A percentile compares a stretch with the other conserved stretches of the same genome.
phyloP scores from a whole-genome alignment of 2,888 invertebrate genomes.

The Ectobius pallidus region DNA sequence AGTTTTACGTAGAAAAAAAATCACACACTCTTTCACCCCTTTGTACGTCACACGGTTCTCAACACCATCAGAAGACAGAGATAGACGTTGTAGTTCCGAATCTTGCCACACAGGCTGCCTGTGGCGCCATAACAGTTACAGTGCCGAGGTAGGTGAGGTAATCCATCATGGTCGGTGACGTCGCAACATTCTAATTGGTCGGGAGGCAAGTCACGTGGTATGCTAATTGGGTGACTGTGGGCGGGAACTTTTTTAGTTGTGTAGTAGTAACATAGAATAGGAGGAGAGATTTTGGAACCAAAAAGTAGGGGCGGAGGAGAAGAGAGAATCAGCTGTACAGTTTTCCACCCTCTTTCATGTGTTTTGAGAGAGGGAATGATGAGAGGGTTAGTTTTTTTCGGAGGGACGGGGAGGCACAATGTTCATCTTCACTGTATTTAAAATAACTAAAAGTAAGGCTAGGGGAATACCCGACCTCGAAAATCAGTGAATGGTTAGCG shows the following conservation, averaged over 20 bases:
- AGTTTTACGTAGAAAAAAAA: constrained; percentile 1
- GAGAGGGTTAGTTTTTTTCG: constrained; percentile 18
- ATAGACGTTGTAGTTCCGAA: constrained; percentile 25
- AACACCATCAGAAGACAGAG: constrained; percentile 27
- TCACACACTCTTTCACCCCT: not conserved
- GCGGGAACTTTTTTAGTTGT: constrained; percentile 55
- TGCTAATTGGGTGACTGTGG: constrained; percentile 65
- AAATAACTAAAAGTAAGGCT: constrained; percentile 19
- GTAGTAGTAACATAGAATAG: constrained; percentile 12
- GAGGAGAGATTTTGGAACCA: constrained; percentile 27
- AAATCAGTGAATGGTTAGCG: not conserved
- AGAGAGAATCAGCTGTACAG: constrained; percentile 24
- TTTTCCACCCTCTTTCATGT: constrained; percentile 6
- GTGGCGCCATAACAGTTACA: constrained; percentile 36
- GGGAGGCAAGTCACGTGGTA: constrained; percentile 64
- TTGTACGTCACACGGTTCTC: constrained; percentile 6
- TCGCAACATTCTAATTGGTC: constrained; percentile 58
- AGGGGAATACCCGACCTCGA: not conserved
- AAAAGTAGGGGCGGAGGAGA: constrained; percentile 35
- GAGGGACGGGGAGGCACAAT: constrained; percentile 2
- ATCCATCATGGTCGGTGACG: constrained; percentile 68
- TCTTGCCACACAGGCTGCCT: constrained; percentile 31
- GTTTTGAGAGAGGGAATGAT: constrained; percentile 13
- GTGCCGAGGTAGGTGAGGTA: constrained; percentile 46
- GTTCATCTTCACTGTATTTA: constrained; percentile 5